Percentiles rank a stretch among this genome's conserved stretches.
These are phyloP conservation scores for Meandrusa payeni DNA, from an alignment of 2,888 invertebrate species.

Conservation along the genomic window DNA sequence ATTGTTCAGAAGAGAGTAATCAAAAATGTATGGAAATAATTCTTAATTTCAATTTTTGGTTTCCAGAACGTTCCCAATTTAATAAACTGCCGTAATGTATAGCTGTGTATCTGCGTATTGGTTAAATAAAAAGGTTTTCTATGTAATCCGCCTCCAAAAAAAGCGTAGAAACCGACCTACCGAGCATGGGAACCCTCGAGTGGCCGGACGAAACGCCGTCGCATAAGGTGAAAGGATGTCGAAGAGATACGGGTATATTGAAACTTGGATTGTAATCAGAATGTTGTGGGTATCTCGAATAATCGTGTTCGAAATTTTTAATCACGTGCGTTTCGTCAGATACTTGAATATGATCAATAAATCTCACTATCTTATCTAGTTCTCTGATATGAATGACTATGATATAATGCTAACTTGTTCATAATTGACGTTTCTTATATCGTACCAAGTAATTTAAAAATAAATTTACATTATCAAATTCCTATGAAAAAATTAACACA, in stretches of 20 bases:
- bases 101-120: too few species aligned
- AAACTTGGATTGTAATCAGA: conserved; percentile 29
- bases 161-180: conserved; percentile 14
- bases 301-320: conserved; percentile 1
- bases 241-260: conserved; percentile 45
- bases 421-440: conserved; percentile 1
- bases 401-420: background rate
- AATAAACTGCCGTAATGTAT: too few species aligned
- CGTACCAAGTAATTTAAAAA: too few species aligned
- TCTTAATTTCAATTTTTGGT: too few species aligned
- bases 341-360: conserved; percentile 6
- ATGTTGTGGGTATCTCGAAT: conserved; percentile 6
- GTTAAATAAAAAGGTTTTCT: too few species aligned
- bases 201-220: conserved; percentile 20
- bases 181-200: conserved; percentile 21
- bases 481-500: too few species aligned
- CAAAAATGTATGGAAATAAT: too few species aligned
- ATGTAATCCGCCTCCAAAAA: too few species aligned
- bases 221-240: conserved; percentile 38
- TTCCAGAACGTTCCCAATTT: too few species aligned
- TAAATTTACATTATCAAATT: too few species aligned
- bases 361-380: conserved; percentile 7
- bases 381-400: background rate
- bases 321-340: conserved; percentile 2
- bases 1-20: too few species aligned